Conservation (phyloP, 1,140 invertebrate species). For the Dinothrombium tinctorium region DNA sequence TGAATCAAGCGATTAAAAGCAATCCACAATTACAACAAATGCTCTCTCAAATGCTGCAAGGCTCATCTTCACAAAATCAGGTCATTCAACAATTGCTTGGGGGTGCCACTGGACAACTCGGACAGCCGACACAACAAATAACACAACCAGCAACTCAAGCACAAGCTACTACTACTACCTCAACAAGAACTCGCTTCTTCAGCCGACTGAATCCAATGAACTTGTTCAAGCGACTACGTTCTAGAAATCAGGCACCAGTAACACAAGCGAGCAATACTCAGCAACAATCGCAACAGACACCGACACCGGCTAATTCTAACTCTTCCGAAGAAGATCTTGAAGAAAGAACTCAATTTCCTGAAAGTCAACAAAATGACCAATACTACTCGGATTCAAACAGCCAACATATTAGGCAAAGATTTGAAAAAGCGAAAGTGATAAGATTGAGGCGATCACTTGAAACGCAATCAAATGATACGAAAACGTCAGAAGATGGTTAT, state of each 20-base stretch:
- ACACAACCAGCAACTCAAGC: background rate
- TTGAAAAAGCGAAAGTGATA: no score
- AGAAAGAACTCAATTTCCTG: background rate
- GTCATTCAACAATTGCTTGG: background rate
- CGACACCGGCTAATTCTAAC: no score
- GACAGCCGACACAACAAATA: background rate
- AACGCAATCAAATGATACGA: no score
- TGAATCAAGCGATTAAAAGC: background rate
- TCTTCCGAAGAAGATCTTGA: background rate
- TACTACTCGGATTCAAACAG: no score
- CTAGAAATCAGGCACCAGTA: conserved; percentile 6
- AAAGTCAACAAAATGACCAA: no score
- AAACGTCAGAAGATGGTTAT: no score
- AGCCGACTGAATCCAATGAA: conserved; percentile 12
- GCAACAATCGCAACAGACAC: background rate
- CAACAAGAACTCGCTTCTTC: conserved; percentile 3
- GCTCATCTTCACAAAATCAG: background rate
- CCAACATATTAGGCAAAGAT: no score
- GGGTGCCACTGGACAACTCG: background rate
- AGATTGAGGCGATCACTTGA: no score
- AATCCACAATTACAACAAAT: background rate
- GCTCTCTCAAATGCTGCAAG: background rate
- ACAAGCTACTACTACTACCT: background rate
- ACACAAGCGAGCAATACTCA: background rate
- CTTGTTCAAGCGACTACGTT: conserved; percentile 8